A percentile compares a stretch with the other conserved stretches of the same genome.
Conservation (phyloP, 2,113 vertebrate genomes). For the Megaleporinus macrocephalus region DNA sequence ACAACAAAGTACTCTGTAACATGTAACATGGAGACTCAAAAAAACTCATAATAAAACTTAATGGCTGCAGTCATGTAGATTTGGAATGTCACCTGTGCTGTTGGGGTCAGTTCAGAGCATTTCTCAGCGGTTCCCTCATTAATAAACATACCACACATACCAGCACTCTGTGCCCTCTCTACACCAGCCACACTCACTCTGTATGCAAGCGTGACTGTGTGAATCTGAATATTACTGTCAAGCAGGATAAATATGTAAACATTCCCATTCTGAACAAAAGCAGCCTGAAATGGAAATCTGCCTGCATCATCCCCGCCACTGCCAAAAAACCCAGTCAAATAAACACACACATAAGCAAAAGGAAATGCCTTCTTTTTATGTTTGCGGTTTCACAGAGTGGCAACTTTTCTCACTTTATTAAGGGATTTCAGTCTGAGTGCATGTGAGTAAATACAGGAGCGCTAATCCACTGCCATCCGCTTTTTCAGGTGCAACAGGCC, state of each 20-base stretch:
- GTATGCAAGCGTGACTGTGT: background rate
- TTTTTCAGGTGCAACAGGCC: constrained; percentile 24
- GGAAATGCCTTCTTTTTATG: background rate
- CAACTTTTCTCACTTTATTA: background rate
- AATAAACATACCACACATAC: constrained; percentile 40
- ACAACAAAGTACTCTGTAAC: no score
- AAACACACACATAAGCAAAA: background rate
- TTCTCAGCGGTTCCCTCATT: constrained; percentile 22
- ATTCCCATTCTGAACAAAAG: constrained; percentile 6
- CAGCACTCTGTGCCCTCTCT: constrained; percentile 3
- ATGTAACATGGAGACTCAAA: no score
- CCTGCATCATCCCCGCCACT: background rate
- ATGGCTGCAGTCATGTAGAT: background rate
- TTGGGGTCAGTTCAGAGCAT: background rate
- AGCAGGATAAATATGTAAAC: background rate
- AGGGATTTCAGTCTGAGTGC: background rate
- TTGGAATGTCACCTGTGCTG: background rate
- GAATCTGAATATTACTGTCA: constrained; percentile 20
- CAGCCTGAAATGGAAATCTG: background rate
- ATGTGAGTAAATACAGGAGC: background rate
- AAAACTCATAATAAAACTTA: no score
- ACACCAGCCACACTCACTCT: background rate
- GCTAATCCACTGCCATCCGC: background rate
- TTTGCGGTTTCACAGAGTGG: background rate
- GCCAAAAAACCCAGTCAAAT: background rate